Percentiles rank a stretch among this genome's conserved stretches.
Evolutionary conservation across 2,888 invertebrate species (phyloP).

Genomic region (Leptothorax acervorum): DNA sequence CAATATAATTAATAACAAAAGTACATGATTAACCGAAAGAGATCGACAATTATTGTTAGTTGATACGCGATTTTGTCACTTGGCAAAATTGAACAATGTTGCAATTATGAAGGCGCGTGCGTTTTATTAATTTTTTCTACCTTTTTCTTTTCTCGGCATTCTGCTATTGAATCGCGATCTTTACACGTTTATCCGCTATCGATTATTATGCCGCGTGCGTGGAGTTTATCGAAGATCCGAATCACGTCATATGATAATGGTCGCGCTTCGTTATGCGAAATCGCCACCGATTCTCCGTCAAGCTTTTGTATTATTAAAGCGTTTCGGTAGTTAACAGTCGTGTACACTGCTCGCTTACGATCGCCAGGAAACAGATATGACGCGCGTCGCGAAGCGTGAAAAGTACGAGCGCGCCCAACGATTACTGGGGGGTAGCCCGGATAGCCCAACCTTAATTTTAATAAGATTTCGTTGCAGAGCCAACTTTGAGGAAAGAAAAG

Average conservation of each 20-base stretch:
- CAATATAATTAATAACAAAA: neutral
- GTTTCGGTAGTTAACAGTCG: conserved; percentile 75
- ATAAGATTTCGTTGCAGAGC: neutral
- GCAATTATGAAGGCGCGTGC: neutral
- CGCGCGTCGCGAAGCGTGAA: conserved; percentile 85
- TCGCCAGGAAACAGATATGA: conserved; percentile 85
- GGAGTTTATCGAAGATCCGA: conserved; percentile 51
- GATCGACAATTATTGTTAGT: neutral
- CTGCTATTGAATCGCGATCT: conserved; percentile 7
- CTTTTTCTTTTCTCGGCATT: neutral
- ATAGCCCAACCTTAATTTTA: conserved; percentile 13
- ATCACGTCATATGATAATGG: conserved; percentile 53
- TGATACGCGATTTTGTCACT: conserved; percentile 2
- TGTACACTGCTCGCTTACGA: conserved; percentile 66
- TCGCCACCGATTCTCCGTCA: conserved; percentile 48
- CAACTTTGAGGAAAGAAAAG: neutral
- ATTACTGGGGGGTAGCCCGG: conserved; percentile 71
- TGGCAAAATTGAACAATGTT: neutral
- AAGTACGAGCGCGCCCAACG: conserved; percentile 82
- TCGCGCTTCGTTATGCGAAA: conserved; percentile 58
- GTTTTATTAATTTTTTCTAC: neutral
- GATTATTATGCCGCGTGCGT: conserved; percentile 38
- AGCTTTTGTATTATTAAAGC: conserved; percentile 61
- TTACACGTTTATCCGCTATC: conserved; percentile 24
- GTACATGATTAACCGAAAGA: neutral